Base-by-base conservation (phyloP, 1,140 invertebrate genomes). In the Asbolus verrucosus region DNA sequence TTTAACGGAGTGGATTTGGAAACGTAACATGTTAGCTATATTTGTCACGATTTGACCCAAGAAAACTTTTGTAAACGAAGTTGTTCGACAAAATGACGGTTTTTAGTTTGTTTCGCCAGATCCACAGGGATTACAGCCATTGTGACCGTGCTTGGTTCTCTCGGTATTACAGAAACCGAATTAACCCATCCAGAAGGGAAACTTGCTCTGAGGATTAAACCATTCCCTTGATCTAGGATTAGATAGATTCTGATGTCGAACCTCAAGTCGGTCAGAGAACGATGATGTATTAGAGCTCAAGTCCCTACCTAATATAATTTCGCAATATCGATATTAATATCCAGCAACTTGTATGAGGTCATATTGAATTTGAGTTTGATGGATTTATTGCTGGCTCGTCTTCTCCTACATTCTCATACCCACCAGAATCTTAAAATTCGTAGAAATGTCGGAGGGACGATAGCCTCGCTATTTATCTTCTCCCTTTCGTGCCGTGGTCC, bases 181-280 rank as follows among this genome's bases (percentile, higher is more conserved):
- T 74, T 74, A 74, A 72, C 71, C 68, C 43, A 69, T 67, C 73
- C 70, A 72, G 73, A 70, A 72, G 71, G 65, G 73, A 73, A 74
- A 71, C 69, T 71, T 71, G 63, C 65, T 72, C 61, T 65, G 67
- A 75, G 75, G 73, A 76, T 76, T 76, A 76, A 73, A 73, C 71
- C 70, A 75, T 76, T 76, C 73, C 68, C 67, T 68, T 70, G 73
- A 75, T 76, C 73, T 70, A 54, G 75, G 75, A 76, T 74, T 72
- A 74, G 72, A 72, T 71, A 68, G 72, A 71, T 74, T 74, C 46
- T 72, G 38, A 74, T 71, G 72, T 74, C 66, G 72, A 75, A 74
- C 60, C 70, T 73, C 69, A 73, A 75, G 61, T 61, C 39, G 68
- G 61, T 65, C 68, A 65, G 18, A 50, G 36, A 70, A 70, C 60